Conservation (phyloP, 1,140 invertebrate species). For the Sitodiplosis mosellana region DNA sequence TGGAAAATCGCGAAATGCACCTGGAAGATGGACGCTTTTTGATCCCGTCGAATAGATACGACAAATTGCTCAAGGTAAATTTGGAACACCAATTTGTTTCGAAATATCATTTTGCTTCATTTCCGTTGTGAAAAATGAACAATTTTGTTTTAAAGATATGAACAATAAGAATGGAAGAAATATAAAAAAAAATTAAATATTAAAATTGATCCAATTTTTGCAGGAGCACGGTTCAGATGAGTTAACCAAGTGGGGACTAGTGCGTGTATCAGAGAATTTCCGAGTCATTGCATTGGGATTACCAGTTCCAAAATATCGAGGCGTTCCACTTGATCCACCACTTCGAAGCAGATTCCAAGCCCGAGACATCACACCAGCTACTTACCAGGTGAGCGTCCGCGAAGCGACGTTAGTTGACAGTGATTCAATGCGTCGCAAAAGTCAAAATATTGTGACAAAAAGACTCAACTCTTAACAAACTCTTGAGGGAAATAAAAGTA, state of each 20-base stretch:
- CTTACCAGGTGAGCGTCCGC: conserved; percentile 34
- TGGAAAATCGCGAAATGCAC: conserved; percentile 98
- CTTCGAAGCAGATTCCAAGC: conserved; percentile 89
- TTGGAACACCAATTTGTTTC: neutral
- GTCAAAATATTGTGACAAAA: too few species aligned
- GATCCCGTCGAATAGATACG: conserved; percentile 72
- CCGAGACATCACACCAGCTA: conserved; percentile 48
- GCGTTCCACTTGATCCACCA: conserved; percentile 90
- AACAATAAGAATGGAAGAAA: neutral
- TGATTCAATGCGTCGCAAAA: too few species aligned
- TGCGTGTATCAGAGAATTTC: conserved; percentile 81
- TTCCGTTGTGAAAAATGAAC: too few species aligned
- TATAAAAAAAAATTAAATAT: neutral
- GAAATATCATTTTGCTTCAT: neutral
- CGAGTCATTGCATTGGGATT: conserved; percentile 78
- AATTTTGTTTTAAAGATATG: too few species aligned
- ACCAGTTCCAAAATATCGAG: conserved; percentile 73
- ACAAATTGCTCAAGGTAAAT: conserved; percentile 67
- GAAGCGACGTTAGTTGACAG: too few species aligned
- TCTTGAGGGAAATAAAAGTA: too few species aligned
- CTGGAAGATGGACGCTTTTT: conserved; percentile 91
- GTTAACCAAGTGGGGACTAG: conserved; percentile 68
- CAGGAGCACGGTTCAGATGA: conserved; percentile 61
- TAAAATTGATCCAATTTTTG: conserved; percentile 10
- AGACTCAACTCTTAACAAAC: too few species aligned